These are phyloP conservation scores for Oophaga pumilio DNA, from an alignment of 2,113 vertebrate species.

Conservation along the genomic window DNA sequence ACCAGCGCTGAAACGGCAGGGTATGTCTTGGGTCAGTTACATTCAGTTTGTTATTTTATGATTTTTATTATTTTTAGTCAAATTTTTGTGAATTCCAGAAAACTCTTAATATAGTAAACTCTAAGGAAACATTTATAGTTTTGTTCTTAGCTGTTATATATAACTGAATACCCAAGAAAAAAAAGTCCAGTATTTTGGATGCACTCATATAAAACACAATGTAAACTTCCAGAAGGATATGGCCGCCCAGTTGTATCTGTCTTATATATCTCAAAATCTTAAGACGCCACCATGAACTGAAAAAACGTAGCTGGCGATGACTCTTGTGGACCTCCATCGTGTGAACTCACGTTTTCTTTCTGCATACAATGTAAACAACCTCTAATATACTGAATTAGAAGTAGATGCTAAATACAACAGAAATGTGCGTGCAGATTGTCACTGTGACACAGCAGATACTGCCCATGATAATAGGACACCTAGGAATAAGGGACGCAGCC, in stretches of 20 bases:
- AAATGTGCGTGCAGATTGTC: neutral
- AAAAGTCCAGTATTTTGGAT: neutral
- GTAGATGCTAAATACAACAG: neutral
- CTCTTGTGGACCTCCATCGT: neutral
- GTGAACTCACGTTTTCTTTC: neutral
- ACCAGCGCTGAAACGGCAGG: too few species aligned
- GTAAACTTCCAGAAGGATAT: neutral
- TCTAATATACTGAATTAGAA: neutral
- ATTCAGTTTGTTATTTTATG: too few species aligned
- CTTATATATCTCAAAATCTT: neutral
- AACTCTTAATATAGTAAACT: too few species aligned
- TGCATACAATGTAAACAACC: slow-evolving; percentile 1
- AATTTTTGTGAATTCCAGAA: too few species aligned
- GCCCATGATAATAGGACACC: neutral
- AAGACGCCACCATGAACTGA: neutral
- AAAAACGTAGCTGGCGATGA: too few species aligned
- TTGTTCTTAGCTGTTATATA: neutral
- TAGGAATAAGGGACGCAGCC: neutral
- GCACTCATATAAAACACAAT: neutral
- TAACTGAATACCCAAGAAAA: neutral
- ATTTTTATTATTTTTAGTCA: too few species aligned
- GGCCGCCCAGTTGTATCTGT: neutral
- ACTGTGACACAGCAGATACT: neutral
- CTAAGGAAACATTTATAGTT: neutral
- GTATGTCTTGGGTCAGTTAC: too few species aligned